These are phyloP conservation scores for Drosophila pullipes DNA, from an alignment of 2,888 invertebrate genomes.

Conservation along the genomic window DNA sequence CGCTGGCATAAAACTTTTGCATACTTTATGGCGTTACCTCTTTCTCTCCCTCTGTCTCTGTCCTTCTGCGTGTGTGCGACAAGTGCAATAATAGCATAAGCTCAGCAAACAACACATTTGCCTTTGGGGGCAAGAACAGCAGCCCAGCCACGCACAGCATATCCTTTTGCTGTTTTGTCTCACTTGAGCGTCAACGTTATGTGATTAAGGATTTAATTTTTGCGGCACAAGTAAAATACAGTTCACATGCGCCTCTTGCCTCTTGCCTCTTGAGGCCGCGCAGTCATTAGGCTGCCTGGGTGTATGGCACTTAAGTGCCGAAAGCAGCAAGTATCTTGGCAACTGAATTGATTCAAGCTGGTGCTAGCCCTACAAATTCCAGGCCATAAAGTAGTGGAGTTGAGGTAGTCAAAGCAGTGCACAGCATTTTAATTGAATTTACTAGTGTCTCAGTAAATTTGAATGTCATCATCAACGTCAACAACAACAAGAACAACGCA, in stretches of 20 bases:
- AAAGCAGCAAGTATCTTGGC: slow-evolving; percentile 15
- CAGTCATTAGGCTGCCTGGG: slow-evolving; percentile 52
- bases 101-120: slow-evolving; percentile 57
- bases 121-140: slow-evolving; percentile 38
- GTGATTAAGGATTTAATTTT: slow-evolving; percentile 80
- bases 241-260: background rate
- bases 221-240: slow-evolving; percentile 44
- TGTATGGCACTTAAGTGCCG: slow-evolving; percentile 51
- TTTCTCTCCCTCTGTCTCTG: background rate
- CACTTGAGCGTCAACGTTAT: slow-evolving; percentile 68
- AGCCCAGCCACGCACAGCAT: slow-evolving; percentile 2
- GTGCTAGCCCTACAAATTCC: slow-evolving; percentile 21
- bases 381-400: slow-evolving; percentile 47
- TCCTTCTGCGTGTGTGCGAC: slow-evolving; percentile 37
- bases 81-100: slow-evolving; percentile 81
- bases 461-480: slow-evolving; percentile 67
- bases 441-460: slow-evolving; percentile 71
- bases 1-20: slow-evolving; percentile 76
- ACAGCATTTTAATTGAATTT: slow-evolving; percentile 77
- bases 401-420: slow-evolving; percentile 43
- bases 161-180: slow-evolving; percentile 26
- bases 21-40: slow-evolving; percentile 66
- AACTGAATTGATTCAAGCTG: slow-evolving; percentile 51
- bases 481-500: slow-evolving; percentile 6
- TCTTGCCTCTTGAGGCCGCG: slow-evolving; percentile 21